Evolutionary conservation across 2,113 vertebrate species (phyloP), one percentile per base, ranked within the genome.

Genomic region (Leptodactylus fuscus): DNA sequence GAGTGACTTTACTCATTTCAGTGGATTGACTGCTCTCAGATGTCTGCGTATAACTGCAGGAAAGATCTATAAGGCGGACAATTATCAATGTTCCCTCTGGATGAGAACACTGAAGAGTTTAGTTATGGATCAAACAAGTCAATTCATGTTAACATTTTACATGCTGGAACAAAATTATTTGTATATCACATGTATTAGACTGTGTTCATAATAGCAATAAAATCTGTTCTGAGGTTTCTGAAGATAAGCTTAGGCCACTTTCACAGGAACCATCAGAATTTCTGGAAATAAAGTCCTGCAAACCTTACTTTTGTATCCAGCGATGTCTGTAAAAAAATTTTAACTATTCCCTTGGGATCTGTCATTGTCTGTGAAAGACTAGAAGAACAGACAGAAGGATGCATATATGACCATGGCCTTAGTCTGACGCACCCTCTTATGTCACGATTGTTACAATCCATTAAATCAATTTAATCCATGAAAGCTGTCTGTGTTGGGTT

Each of bases 11-110:
- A 8, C 76, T 60, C 20, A 79, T 24, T 60, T 58, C 9, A 22
- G 51, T 41, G 29, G 34, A 60, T 60, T 46, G 73, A 46, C 32
- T 78, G 34, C 22, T 15, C 32, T 60, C 53, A 78, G 49, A 36
- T 48, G 49, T 55, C 11, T 55, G 49, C 20, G 27, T 48, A 76
- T 53, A 13, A 15, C 18, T 53, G 20, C 75, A 36, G 49, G 24
- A 32, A 2, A 20, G 27, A n/a, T 51, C 27, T 32, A 32, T 32
- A 51, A 77, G 27, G 15, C 46, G 74, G 46, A 53, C 49, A 78
- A 55, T 78, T 53, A 78, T 36, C 75, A 55, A 78, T 78, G 75
- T 53, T 78, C 75, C 49, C 32, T 34, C 29, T 51, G 46, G n/a
- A 51, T 51, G 75, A 78, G 75, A 55, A 55, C 49, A 53, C 75